Evolutionary conservation across 2,888 invertebrate species (phyloP), one percentile per base, ranked within the genome.

Genomic region (Dorcus parallelipipedus): DNA sequence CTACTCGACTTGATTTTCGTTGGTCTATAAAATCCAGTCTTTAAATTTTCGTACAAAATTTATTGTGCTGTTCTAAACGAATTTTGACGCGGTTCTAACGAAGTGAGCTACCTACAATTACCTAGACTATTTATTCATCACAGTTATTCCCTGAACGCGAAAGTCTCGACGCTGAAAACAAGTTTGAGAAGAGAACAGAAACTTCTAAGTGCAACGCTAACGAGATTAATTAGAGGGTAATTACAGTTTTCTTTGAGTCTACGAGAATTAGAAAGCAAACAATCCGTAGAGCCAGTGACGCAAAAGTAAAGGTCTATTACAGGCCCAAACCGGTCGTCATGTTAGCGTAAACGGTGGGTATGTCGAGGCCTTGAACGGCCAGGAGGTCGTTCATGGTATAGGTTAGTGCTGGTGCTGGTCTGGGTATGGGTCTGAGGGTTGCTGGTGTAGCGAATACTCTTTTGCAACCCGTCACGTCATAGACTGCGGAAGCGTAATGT

Each of bases 361-460:
- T 78, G 71, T 88, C 88, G 61, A 88, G 80, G 49, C 86, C 84
- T 68, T 86, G 88, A 54, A 88, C 82, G 45, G 90, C 89, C 56
- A 93, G 82, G 64, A 89, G 78, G 73, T 89, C 89, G 73, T 84
- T 86, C 81, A 89, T 83, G 59, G 86, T 86, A 75, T 89, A 89
- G 49, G 85, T 82, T 59, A 86, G 79, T 23, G 84, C 82, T 75
- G 79, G 86, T 71, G 75, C 82, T 73, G 74, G 82, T 77, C 81
- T 81, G 39, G 82, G 80, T 63, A 81, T 73, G 48, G 81, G 80
- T 65, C 75, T 67, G 4, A 74, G 75, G 54, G 78, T 73, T 52
- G 83, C 85, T 70, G 86, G 80, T 33, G 67, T 81, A 72, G 88
- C 81, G 77, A 87, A 77, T 62, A 81, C 79, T 67, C 82, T 74